Base-by-base conservation (phyloP, 1,140 invertebrate genomes). In the Goniozus legneri region DNA sequence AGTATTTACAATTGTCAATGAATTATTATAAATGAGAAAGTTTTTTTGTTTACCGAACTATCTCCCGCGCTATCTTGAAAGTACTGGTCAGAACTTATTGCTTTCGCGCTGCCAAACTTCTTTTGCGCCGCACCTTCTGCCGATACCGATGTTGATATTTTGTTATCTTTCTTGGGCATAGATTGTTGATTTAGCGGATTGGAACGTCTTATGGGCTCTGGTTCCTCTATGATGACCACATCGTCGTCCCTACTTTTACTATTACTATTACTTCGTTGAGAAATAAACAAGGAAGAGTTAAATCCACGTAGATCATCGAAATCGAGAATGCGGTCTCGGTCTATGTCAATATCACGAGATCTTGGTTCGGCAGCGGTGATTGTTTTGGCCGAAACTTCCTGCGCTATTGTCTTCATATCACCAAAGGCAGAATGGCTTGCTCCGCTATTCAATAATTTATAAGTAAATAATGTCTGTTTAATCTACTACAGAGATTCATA, bases 71-170 rank as follows among this genome's bases (percentile, higher is more conserved):
- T 81, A 52, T 90, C 87, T 3, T 85, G 86, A 70, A 97, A 97
- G 76, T 86, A 98, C 77, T 97, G 94, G 67, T 96, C 92, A 0
- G 96, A 98, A 46, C 94, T 97, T 59, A 99, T 99, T 2, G 93
- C 88, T 77, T 98, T 99, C 3, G 96, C 95, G 63, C 88, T 86
- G 16, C 91, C 94, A 73, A 97, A 98, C 77, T 97, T 97, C 67
- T 92, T 91, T 64, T 93, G 91, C 8, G 92, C 93, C 49, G 87
- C 84, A 50, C 84, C 82, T 16, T 67, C 50, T 31, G 27, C 36
- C 20, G 44, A 19, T 24, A 19, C 19, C 18, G 21, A 20, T 2
- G 47, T 36, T 8, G 37, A 34, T 10, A 10, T 31, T 58, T 60
- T 54, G 10, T 1, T 37, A 4, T 65, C 61, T 1, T 20, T 56